phyloP scores from a whole-genome alignment of 1,140 invertebrate species.

The Varroa destructor region DNA sequence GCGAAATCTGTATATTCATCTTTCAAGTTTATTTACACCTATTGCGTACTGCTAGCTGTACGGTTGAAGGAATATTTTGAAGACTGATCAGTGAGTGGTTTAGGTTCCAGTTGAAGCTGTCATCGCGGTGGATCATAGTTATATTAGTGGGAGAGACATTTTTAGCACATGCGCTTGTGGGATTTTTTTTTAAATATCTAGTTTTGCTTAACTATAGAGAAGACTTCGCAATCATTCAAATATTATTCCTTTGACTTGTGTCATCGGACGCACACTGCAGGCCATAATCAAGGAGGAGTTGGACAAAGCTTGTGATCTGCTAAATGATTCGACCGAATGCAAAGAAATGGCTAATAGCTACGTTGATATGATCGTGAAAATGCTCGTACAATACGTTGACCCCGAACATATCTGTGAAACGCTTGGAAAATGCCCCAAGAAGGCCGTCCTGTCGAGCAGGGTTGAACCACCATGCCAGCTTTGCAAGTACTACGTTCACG shows the following conservation, averaged over 20 bases:
- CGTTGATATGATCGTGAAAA: conserved; percentile 25
- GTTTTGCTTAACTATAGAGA: too few relatives aligned
- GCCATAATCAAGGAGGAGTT: conserved; percentile 14
- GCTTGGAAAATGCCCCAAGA: conserved; percentile 2
- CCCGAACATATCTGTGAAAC: conserved; percentile 1
- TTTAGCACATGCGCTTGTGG: too few relatives aligned
- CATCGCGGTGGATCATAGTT: too few relatives aligned
- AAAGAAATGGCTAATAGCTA: conserved; percentile 10
- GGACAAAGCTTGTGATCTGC: conserved; percentile 8
- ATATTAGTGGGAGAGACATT: too few relatives aligned
- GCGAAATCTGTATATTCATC: conserved; percentile 14
- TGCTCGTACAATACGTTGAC: conserved; percentile 8
- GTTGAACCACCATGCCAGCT: conserved; percentile 14
- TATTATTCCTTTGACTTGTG: too few relatives aligned
- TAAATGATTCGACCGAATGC: background rate
- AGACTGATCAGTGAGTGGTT: too few relatives aligned
- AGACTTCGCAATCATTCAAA: too few relatives aligned
- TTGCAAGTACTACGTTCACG: conserved; percentile 4
- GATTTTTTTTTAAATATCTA: too few relatives aligned
- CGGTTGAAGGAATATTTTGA: too few relatives aligned
- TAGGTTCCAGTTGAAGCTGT: too few relatives aligned
- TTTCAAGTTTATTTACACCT: too few relatives aligned
- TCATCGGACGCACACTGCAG: background rate
- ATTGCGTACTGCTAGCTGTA: too few relatives aligned
- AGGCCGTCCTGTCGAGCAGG: background rate